Evolutionary conservation across 2,888 invertebrate genomes (phyloP).

Genomic region (Oscheius sp.): DNA sequence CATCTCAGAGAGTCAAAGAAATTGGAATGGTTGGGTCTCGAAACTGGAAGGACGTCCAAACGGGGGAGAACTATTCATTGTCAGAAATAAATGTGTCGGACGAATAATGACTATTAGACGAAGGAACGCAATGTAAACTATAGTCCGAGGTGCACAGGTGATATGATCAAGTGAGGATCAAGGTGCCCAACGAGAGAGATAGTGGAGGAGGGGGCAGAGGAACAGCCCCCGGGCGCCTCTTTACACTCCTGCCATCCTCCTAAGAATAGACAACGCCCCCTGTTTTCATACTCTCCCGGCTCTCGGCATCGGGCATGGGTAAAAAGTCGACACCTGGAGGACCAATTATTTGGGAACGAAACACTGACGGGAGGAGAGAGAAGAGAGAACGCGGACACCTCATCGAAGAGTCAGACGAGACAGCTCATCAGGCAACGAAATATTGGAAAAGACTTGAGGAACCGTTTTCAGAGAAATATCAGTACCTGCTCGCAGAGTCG

Average conservation of each 20-base stretch:
- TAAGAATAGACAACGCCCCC: conserved; percentile 36
- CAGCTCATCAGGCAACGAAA: background rate
- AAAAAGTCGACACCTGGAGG: conserved; percentile 3
- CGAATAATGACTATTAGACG: too few species aligned
- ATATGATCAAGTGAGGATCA: conserved; percentile 28
- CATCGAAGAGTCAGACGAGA: background rate
- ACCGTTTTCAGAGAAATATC: too few species aligned
- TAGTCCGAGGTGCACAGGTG: conserved; percentile 1
- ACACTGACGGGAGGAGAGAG: background rate
- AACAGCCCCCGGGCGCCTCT: conserved; percentile 27
- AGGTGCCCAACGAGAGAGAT: background rate
- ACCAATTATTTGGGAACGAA: background rate
- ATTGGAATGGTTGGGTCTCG: too few species aligned
- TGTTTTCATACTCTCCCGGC: conserved; percentile 28
- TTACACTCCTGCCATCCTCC: conserved; percentile 26
- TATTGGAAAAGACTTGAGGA: too few species aligned
- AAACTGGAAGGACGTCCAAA: too few species aligned
- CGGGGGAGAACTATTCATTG: too few species aligned
- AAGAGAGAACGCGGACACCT: background rate
- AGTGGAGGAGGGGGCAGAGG: conserved; percentile 30
- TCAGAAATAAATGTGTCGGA: too few species aligned
- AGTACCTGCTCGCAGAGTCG: too few species aligned
- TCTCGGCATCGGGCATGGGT: background rate
- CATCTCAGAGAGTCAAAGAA: too few species aligned
- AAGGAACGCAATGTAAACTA: too few species aligned